Base-by-base conservation (phyloP, 2,888 invertebrate species). In the Mycalesis mineus region DNA sequence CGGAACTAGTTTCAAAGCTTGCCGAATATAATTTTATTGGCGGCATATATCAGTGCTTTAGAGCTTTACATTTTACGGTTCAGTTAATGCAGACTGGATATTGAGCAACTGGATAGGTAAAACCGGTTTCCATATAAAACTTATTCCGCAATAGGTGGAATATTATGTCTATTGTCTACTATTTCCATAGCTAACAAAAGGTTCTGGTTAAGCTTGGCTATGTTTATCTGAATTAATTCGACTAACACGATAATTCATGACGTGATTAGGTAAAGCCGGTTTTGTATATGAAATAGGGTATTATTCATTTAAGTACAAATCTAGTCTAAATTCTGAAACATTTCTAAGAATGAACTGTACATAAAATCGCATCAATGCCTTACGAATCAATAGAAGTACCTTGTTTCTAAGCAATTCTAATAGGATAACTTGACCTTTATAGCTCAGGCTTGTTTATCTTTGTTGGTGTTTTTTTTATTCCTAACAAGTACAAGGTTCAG, bases 101-200 rank as follows among this genome's bases (percentile, higher is more conserved):
- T 57, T 53, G 41, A 33, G 57, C 40, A 53, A 57, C 47, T 40
- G 15, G 22, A 14, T 33, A 52, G 39, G 51, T 40, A 40, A 22
- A 57, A 57, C 57, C 48, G 48, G 57, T 57, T 53, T 40, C 28
- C 40, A 45, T 45, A 47, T 57, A 51, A 57, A 51, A 45, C 50
- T 28, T 42, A 56, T 57, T 47, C 22, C 33, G 52, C 47, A 53
- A 57, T 41, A 44, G 47, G 11, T 57, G 40, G 2, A 7, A 22
- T 22, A 7, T 2, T 33, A 33, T 33, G 4, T 15, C 8, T 8
- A 31, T 8, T n/a, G 4, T 9, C 8, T 13, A 7, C 14, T 3
- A 11, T 15, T 51, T 22, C 37, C 11, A 39, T 22, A 22, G 22
- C 9, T 28, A 49, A 49, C 37, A 49, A 39, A 48, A 39, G 37